Evolutionary conservation across 92 coral and sea anemone genomes (phyloP), one percentile per base, ranked within the genome.

Genomic region (Diadumene lineata): DNA sequence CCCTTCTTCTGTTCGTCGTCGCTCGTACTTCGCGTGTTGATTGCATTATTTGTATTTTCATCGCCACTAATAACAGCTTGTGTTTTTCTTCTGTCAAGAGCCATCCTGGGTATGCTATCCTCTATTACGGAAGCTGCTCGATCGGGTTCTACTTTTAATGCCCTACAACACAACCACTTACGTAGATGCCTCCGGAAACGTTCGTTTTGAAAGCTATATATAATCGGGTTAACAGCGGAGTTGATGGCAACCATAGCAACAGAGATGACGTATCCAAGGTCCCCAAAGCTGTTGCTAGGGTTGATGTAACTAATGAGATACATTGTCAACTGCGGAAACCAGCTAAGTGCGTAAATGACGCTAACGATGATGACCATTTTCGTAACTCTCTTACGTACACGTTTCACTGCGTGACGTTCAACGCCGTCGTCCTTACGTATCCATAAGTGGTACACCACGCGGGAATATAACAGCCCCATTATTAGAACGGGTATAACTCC

Each of bases 181-280:
- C 56, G 68, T 17, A 87, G 69, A 64, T 66, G 65, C 70, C 57
- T 62, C 16, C 82, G 38, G 34, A 85, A 85, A 21, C 81, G 74
- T n/a, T 65, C 82, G 33, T 75, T 85, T 65, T 85, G 86, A 31
- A 85, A 75, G 29, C 80, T 81, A 50, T 89, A 89, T 18, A 89
- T 70, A 11, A 82, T 43, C 11, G 90, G 90, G 44, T 85, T 89
- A 13, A 89, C 66, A 7, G 88, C 91, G 8, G 94, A 80, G 81
- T 85, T 89, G 38, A 86, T 75, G 11, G 91, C 75, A 13, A 85
- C 89, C 89, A 85, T 68, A 64, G 79, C 89, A 75, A 85, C 89
- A 19, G 89, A 68, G 21, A 58, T 62, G 64, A 85, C 60, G 75
- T 85, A 85, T 11, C 67, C 43, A 3, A 85, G 56, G 31, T 61